A percentile compares a stretch with the other conserved stretches of the same genome.
Conservation (phyloP, 2,797 vertebrate genomes). For the Hippocampus kuda region DNA sequence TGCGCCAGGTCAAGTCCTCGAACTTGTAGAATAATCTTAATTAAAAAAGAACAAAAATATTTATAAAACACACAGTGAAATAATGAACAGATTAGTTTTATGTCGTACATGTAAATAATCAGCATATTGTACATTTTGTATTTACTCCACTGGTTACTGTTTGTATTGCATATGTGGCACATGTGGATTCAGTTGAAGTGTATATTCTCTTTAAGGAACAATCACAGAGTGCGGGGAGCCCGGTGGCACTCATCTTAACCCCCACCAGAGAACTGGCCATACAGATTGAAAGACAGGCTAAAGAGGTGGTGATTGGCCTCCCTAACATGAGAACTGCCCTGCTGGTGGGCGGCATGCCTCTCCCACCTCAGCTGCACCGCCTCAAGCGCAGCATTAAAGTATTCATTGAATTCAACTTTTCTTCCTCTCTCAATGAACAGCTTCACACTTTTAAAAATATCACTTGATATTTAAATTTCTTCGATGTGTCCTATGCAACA, state of each 20-base stretch:
- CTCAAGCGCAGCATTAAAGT: conserved; percentile 87
- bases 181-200: background rate
- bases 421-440: background rate
- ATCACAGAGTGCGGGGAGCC: conserved; percentile 29
- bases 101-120: no score
- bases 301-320: conserved; percentile 82
- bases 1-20: no score
- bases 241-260: conserved; percentile 78
- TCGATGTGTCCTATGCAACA: conserved; percentile 4
- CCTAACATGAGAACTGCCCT: conserved; percentile 88
- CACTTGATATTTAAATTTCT: background rate
- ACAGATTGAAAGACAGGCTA: conserved; percentile 88
- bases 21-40: no score
- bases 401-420: conserved; percentile 5
- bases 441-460: background rate
- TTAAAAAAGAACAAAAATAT: no score
- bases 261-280: conserved; percentile 92
- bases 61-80: no score
- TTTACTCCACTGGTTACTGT: background rate
- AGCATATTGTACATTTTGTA: no score
- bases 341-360: conserved; percentile 87
- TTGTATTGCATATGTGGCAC: background rate
- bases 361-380: conserved; percentile 87
- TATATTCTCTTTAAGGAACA: conserved; percentile 38
- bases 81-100: no score